phyloP scores from a whole-genome alignment of 2,888 invertebrate species.

The Chymomyza procnemis region DNA sequence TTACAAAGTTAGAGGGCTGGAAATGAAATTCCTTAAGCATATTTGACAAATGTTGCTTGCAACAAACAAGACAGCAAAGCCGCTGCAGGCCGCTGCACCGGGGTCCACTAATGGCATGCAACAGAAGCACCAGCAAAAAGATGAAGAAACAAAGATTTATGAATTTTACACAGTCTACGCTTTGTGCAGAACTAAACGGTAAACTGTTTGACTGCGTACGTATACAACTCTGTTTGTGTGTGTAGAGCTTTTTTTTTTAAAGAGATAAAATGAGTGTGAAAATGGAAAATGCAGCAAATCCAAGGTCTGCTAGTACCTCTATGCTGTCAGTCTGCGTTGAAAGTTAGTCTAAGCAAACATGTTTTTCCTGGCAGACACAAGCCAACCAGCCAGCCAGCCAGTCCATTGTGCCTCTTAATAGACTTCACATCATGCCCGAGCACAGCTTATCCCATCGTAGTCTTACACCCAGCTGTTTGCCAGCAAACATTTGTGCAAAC shows the following conservation, averaged over 20 bases:
- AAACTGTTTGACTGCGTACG: slow-evolving; percentile 56
- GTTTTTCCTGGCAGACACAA: slow-evolving; percentile 30
- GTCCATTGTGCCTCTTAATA: slow-evolving; percentile 60
- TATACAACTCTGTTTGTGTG: background rate
- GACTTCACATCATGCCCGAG: slow-evolving; percentile 46
- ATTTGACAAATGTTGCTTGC: slow-evolving; percentile 67
- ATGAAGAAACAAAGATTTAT: slow-evolving; percentile 56
- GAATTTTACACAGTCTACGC: slow-evolving; percentile 58
- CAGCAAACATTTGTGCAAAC: slow-evolving; percentile 63
- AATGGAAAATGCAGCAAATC: slow-evolving; percentile 41
- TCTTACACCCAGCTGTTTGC: slow-evolving; percentile 43
- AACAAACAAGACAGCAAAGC: slow-evolving; percentile 54
- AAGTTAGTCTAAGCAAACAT: slow-evolving; percentile 21
- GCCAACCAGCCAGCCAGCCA: slow-evolving; percentile 3
- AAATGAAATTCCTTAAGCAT: slow-evolving; percentile 50
- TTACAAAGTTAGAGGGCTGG: background rate
- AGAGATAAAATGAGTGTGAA: slow-evolving; percentile 3
- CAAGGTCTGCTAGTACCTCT: background rate
- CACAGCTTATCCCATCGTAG: slow-evolving; percentile 9
- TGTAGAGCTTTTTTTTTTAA: background rate
- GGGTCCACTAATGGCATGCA: background rate
- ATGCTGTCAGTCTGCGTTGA: slow-evolving; percentile 9
- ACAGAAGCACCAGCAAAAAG: background rate
- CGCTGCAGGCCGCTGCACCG: slow-evolving; percentile 28
- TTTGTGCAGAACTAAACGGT: slow-evolving; percentile 64